Evolutionary conservation across 2,113 vertebrate genomes (phyloP).

Genomic region (Chiloscyllium plagiosum): DNA sequence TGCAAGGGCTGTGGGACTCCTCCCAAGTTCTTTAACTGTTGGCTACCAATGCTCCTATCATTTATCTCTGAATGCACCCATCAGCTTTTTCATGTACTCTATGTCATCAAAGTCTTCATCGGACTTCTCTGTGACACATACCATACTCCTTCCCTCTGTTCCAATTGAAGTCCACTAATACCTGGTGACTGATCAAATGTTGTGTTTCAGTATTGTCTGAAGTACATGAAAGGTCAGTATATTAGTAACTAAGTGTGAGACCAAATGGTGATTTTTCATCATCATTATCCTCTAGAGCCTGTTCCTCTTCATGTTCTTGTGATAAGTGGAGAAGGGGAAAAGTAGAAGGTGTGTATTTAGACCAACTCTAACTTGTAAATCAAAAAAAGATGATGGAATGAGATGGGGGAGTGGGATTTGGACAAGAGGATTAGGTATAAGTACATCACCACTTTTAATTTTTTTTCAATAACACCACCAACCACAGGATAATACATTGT

Average conservation of each 20-base stretch:
- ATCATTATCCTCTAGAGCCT: too few species aligned
- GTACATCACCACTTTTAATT: too few species aligned
- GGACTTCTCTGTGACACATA: too few species aligned
- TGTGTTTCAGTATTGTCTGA: background rate
- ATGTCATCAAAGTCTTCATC: too few species aligned
- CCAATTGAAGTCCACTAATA: background rate
- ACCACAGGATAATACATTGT: too few species aligned
- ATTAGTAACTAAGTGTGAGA: too few species aligned
- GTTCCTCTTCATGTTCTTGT: too few species aligned
- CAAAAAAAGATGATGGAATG: background rate
- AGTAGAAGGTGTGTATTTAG: background rate
- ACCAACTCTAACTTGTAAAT: background rate
- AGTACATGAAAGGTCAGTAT: background rate
- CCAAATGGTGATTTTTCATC: too few species aligned
- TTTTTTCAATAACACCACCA: too few species aligned
- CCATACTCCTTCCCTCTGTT: too few species aligned
- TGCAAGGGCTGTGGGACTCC: background rate
- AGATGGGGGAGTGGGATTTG: too few species aligned
- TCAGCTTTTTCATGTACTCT: background rate
- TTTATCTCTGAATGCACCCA: background rate
- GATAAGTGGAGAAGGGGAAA: background rate
- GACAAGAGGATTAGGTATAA: too few species aligned
- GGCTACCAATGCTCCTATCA: background rate
- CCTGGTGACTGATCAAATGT: background rate
- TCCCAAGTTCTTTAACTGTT: background rate